Conservation (phyloP, 2,113 vertebrate species). For the Nyctereutes procyonoides region DNA sequence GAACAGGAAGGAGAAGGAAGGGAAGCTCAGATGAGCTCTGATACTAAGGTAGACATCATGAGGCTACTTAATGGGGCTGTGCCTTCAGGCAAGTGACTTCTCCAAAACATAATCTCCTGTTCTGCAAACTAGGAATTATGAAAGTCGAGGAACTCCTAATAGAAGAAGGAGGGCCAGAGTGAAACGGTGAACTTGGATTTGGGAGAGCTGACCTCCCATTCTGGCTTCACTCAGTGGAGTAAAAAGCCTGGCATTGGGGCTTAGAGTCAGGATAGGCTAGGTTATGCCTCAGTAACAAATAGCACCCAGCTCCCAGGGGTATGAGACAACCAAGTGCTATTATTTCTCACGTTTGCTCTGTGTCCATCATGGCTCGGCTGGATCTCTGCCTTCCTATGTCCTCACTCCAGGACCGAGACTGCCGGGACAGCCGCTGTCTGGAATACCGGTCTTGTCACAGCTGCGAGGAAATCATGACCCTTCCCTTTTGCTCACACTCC, state of each 20-base stretch:
- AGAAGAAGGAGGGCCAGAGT: not conserved
- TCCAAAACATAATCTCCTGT: not conserved
- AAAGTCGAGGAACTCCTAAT: rapidly evolving
- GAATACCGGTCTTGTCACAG: not conserved
- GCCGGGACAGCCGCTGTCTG: not conserved
- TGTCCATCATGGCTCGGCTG: rapidly evolving
- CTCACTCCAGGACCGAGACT: not conserved
- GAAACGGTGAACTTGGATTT: not conserved
- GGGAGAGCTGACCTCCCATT: not conserved
- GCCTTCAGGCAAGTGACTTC: not conserved
- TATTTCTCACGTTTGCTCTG: not conserved
- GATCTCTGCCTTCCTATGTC: not conserved
- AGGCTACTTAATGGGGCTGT: not conserved
- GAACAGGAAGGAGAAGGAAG: not conserved
- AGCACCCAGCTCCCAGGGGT: too few species aligned
- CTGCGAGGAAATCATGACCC: rapidly evolving
- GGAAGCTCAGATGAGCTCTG: not conserved
- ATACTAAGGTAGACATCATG: not conserved
- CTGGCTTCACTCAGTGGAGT: not conserved
- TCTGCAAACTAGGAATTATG: not conserved
- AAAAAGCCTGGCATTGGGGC: not conserved
- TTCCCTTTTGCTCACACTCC: not conserved
- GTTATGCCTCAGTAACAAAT: not conserved
- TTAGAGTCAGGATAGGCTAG: not conserved
- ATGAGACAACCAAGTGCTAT: not conserved